Conservation (phyloP, 2,797 vertebrate species). For the Toxotes lorentzi region DNA sequence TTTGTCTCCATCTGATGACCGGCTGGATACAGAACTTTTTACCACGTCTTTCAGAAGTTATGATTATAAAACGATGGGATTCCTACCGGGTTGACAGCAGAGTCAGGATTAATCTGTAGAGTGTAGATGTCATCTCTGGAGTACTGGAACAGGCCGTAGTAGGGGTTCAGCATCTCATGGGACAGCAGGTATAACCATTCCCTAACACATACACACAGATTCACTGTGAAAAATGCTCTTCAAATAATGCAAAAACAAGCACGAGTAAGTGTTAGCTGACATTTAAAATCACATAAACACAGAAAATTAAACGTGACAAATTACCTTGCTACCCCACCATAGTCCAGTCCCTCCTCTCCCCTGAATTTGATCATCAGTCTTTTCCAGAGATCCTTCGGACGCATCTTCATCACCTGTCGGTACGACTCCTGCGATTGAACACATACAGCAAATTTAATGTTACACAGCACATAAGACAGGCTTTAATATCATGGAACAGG, state of each 20-base stretch:
- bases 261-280: not conserved
- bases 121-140: conserved; percentile 99
- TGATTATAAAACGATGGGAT: not conserved
- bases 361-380: conserved; percentile 99
- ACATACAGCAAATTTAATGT: conserved; percentile 3
- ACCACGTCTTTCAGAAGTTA: not conserved
- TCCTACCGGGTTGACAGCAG: conserved; percentile 96
- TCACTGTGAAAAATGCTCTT: not conserved
- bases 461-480: not conserved
- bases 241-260: not conserved
- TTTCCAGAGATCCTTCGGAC: conserved; percentile 98
- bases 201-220: conserved; percentile 76
- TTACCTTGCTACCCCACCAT: conserved; percentile 97
- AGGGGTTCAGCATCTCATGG: conserved; percentile 99
- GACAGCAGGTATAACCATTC: conserved; percentile 98
- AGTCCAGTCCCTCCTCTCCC: conserved; percentile 97
- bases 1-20: not conserved
- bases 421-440: conserved; percentile 91
- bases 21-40: not conserved
- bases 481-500: not conserved
- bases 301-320: not conserved
- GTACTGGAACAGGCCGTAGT: conserved; percentile 99
- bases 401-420: conserved; percentile 99
- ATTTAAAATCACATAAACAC: not conserved
- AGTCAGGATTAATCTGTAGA: conserved; percentile 98